These are phyloP conservation scores for Heliconius hewitsoni DNA, from an alignment of 1,140 invertebrate species.

Conservation along the genomic window DNA sequence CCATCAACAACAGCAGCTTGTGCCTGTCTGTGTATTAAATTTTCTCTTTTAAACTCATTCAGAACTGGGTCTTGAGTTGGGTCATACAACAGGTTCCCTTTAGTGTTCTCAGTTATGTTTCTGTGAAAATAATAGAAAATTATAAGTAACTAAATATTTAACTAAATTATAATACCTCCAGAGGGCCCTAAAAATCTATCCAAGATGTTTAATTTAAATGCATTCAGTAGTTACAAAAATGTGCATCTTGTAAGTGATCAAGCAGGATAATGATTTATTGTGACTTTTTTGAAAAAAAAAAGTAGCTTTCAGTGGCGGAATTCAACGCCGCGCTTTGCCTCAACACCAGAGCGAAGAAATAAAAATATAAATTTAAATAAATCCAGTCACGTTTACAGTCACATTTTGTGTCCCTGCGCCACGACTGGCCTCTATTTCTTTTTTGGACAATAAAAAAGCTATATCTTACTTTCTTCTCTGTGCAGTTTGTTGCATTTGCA, in stretches of 20 bases:
- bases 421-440: too few relatives aligned
- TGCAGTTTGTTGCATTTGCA: slow-evolving; percentile 89
- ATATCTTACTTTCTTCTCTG: slow-evolving; percentile 83
- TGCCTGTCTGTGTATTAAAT: slow-evolving; percentile 94
- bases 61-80: slow-evolving; percentile 89
- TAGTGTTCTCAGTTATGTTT: slow-evolving; percentile 84
- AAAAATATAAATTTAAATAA: too few relatives aligned
- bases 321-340: too few relatives aligned
- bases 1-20: slow-evolving; percentile 92
- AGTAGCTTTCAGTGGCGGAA: too few relatives aligned
- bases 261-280: too few relatives aligned
- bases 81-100: slow-evolving; percentile 84
- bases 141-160: not conserved
- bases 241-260: too few relatives aligned
- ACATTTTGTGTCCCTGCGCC: too few relatives aligned
- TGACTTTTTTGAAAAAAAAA: not conserved
- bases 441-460: not conserved
- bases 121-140: slow-evolving; percentile 49
- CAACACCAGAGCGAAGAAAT: too few relatives aligned
- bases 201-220: too few relatives aligned
- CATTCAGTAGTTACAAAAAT: too few relatives aligned
- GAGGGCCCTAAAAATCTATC: too few relatives aligned
- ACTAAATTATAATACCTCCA: not conserved
- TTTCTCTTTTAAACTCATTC: slow-evolving; percentile 97
- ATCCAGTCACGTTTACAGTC: too few relatives aligned